Evolutionary conservation across 2,888 invertebrate species (phyloP), one percentile per base, ranked within the genome.

Genomic region (Trachelus tabidus): DNA sequence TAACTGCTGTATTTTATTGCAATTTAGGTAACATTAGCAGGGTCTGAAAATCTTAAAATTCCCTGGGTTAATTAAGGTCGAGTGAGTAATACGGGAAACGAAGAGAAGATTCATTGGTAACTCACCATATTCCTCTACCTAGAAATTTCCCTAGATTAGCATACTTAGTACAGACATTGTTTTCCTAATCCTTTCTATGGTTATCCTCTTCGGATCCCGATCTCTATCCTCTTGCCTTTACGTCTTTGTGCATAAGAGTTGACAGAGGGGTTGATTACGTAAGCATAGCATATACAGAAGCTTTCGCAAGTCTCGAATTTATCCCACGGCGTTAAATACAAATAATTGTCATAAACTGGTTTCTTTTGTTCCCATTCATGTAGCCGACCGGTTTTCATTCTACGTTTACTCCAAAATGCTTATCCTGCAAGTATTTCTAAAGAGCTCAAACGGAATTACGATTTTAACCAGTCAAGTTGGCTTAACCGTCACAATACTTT

Each of bases 81-180:
- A 56, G 9, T 23, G 23, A 56, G 9, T 56, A 56, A 23, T 23
- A 56, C 23, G 56, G 2, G 23, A 15, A 56, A 56, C 23, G 56
- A 23, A 56, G 56, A 56, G 23, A 56, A 23, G 23, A 56, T 23
- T 56, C 56, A 23, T 23, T 56, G 56, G 23, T 56, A 23, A 23
- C 9, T 56, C 56, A 9, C 56, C 56, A 56, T 56, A 23, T 56
- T 56, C 56, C 56, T 56, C 56, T 56, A 2, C 23, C 56, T 56
- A 56, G 56, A 56, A 56, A 68, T 68, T 33, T 68, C 11, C 79
- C 79, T 75, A 81, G 82, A 87, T 86, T 83, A 86, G 75, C 79
- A 80, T 82, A 81, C 80, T 82, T 82, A 81, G 77, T 81, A 78
- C 77, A 76, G 78, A 83, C 83, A 85, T 86, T 86, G 83, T 86